Evolutionary conservation across 2,888 invertebrate genomes (phyloP), one percentile per base, ranked within the genome.

Genomic region (Cephus nigrinus): DNA sequence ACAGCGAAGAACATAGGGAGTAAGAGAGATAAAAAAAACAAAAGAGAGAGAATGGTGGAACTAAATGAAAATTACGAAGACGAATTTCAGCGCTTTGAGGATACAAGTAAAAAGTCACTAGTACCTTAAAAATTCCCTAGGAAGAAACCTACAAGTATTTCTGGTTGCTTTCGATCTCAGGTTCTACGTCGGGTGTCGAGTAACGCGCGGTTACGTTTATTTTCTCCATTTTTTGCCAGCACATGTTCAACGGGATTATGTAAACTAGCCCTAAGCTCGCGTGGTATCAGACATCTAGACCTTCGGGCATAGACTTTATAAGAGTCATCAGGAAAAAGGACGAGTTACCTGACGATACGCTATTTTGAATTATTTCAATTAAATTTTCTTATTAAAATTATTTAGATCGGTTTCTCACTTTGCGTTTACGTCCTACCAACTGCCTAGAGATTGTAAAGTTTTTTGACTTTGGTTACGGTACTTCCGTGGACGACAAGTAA

Each of bases 1-100:
- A 74, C 82, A 55, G 80, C 82, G 84, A 84, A 85, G 83, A 84
- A 83, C 86, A 80, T 80, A 33, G 71, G 71, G 23, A 33, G 9
- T 33, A 15, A 12, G 32, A 23, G 23, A 23, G 69, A 69, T 15
- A 36, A 4, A 36, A 36, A 36, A 35, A 35, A 3, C 35, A 12
- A 35, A 12, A 30, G 9, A 69, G n/a, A 11, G 30, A 30, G 11
- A 11, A 15, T 9, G 71, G 31, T 32, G 31, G 32, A 32, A 71
- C 31, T 32, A 33, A 71, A 71, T 71, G 32, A 32, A 31, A 31
- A 33, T 11, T 2, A 55, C 1, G 23, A 5, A 23, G 55, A 55
- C 2, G 9, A 23, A 23, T 55, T 23, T 23, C 9, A 55, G 5
- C 9, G 55, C 9, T 55, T 55, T 55, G 55, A 9, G 23, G 9